A percentile compares a stretch with the other conserved stretches of the same genome.
Conservation (phyloP, 2,113 vertebrate genomes). For the Anoplopoma fimbria region DNA sequence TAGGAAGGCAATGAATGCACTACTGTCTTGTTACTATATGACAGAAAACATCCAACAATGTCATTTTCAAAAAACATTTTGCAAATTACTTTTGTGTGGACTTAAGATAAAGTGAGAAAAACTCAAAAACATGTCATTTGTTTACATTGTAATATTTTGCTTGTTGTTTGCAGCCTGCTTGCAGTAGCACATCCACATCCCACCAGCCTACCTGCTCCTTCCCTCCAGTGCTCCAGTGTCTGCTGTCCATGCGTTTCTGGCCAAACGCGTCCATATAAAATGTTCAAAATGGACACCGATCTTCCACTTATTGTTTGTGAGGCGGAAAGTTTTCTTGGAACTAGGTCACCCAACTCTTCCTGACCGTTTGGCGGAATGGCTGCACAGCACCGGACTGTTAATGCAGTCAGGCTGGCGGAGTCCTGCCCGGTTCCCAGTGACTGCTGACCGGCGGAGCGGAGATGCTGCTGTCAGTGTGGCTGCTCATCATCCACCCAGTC, state of each 20-base stretch:
- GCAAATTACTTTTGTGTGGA: background rate
- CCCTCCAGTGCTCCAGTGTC: constrained; percentile 8
- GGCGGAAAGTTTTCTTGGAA: constrained; percentile 35
- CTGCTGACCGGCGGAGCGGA: constrained; percentile 59
- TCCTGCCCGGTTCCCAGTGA: constrained; percentile 32
- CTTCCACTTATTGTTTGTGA: constrained; percentile 3
- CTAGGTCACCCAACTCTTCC: constrained; percentile 34
- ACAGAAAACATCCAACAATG: background rate
- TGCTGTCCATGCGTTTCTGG: constrained; percentile 7
- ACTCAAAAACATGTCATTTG: too few relatives aligned
- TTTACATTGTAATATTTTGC: too few relatives aligned
- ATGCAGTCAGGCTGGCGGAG: constrained; percentile 15
- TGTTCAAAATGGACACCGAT: background rate
- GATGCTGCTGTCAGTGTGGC: constrained; percentile 57
- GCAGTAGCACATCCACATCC: background rate
- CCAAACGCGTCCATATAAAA: background rate
- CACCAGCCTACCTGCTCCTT: constrained; percentile 30
- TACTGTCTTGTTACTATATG: background rate
- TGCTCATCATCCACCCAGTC: constrained; percentile 40
- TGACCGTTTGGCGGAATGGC: background rate
- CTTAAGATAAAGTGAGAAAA: too few relatives aligned
- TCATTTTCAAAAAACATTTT: background rate
- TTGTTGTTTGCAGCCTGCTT: background rate
- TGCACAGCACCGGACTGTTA: constrained; percentile 7
- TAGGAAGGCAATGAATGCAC: background rate